A percentile compares a stretch with the other conserved stretches of the same genome.
Conservation (phyloP, 2,797 vertebrate genomes). For the Microctenopoma stevenorrisi region DNA sequence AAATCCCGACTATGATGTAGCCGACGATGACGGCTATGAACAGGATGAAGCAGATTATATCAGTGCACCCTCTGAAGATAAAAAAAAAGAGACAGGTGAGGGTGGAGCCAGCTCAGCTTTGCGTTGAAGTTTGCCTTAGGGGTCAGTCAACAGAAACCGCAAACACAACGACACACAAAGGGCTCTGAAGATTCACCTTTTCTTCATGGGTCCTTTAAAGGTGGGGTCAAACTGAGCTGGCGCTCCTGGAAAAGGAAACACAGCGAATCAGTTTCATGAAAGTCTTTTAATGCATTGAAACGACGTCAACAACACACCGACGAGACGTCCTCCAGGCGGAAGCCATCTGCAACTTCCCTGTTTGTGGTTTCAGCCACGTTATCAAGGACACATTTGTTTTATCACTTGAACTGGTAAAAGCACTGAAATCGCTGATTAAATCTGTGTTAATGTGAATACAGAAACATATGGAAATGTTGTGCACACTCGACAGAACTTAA, state of each 20-base stretch:
- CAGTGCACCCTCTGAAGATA: slow-evolving; percentile 87
- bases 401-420: not conserved
- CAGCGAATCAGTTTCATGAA: not conserved
- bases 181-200: slow-evolving; percentile 77
- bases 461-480: not conserved
- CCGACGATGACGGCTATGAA: slow-evolving; percentile 86
- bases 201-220: slow-evolving; percentile 88
- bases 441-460: not conserved
- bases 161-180: slow-evolving; percentile 1
- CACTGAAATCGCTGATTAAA: slow-evolving; percentile 6
- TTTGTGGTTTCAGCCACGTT: slow-evolving; percentile 15
- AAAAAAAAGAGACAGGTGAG: slow-evolving; percentile 23
- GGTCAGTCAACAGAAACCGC: slow-evolving; percentile 22
- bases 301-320: not conserved
- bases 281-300: not conserved
- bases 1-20: slow-evolving; percentile 86
- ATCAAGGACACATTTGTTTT: slow-evolving; percentile 16
- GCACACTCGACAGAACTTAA: not conserved
- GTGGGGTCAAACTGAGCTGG: slow-evolving; percentile 81
- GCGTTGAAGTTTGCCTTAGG: slow-evolving; percentile 8
- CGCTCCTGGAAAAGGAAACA: slow-evolving; percentile 77
- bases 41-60: slow-evolving; percentile 89
- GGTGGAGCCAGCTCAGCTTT: slow-evolving; percentile 11
- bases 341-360: slow-evolving; percentile 21
- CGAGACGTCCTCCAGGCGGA: not conserved